phyloP scores from a whole-genome alignment of 1,140 invertebrate genomes.

The Drosophila bipectinata region DNA sequence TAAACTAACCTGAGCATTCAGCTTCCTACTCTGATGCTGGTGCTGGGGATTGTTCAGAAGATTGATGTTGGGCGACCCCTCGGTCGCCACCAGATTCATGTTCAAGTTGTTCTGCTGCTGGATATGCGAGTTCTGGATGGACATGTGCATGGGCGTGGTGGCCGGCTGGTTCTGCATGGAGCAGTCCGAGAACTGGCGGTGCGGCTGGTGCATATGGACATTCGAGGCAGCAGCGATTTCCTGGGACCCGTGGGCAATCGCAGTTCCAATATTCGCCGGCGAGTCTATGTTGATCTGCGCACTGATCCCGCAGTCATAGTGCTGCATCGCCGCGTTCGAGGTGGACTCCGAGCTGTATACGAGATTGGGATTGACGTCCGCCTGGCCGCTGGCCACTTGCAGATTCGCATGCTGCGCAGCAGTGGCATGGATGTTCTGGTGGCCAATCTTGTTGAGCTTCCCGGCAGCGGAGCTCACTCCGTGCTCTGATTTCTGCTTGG shows the following conservation, averaged over 20 bases:
- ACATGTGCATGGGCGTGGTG: slow-evolving; percentile 86
- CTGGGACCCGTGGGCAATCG: slow-evolving; percentile 91
- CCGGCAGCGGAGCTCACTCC: slow-evolving; percentile 55
- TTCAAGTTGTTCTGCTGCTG: slow-evolving; percentile 75
- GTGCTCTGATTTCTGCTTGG: slow-evolving; percentile 66
- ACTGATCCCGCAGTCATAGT: slow-evolving; percentile 92
- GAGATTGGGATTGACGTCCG: slow-evolving; percentile 64
- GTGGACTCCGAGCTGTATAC: slow-evolving; percentile 59
- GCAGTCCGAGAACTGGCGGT: slow-evolving; percentile 87
- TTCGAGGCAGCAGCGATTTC: slow-evolving; percentile 86
- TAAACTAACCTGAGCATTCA: slow-evolving; percentile 67
- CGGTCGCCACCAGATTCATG: slow-evolving; percentile 66
- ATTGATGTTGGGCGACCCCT: slow-evolving; percentile 66
- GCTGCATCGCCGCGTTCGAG: slow-evolving; percentile 88
- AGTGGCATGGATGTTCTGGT: slow-evolving; percentile 49
- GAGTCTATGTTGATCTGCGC: slow-evolving; percentile 94
- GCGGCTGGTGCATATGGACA: slow-evolving; percentile 84
- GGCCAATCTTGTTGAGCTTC: slow-evolving; percentile 56
- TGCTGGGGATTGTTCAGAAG: slow-evolving; percentile 67
- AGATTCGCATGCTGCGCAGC: slow-evolving; percentile 47
- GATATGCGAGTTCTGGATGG: slow-evolving; percentile 82
- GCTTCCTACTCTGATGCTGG: slow-evolving; percentile 68
- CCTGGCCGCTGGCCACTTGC: slow-evolving; percentile 49
- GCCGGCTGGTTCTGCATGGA: slow-evolving; percentile 86
- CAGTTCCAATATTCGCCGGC: slow-evolving; percentile 93